Percentiles rank a stretch among this genome's conserved stretches.
Evolutionary conservation across 2,113 vertebrate genomes (phyloP).

Genomic region (Megaptera novaeangliae): DNA sequence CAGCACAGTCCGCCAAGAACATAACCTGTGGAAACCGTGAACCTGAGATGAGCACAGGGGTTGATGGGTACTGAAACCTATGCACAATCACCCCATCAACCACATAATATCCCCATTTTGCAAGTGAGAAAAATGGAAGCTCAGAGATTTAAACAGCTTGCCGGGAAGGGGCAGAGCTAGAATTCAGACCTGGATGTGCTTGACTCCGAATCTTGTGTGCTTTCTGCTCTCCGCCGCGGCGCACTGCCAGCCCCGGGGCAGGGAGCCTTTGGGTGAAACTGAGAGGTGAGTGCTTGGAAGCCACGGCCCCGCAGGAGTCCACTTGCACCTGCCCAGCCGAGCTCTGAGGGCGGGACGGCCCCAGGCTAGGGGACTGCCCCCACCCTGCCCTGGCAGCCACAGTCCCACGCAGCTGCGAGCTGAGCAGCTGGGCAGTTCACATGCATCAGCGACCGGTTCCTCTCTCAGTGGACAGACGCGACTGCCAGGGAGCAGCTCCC

Average conservation of each 20-base stretch:
- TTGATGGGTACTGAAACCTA: not conserved
- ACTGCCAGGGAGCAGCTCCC: not conserved
- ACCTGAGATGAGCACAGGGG: not conserved
- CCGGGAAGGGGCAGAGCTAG: not conserved
- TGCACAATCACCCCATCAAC: not conserved
- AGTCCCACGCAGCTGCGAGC: not conserved
- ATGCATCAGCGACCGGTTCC: not conserved
- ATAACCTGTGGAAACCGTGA: not conserved
- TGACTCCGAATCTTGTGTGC: not conserved
- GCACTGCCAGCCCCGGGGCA: not conserved
- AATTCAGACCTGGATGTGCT: not conserved
- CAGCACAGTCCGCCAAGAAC: not conserved
- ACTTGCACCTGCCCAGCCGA: rapidly evolving
- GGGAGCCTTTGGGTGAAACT: not conserved
- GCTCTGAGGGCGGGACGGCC: not conserved
- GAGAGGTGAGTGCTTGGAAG: not conserved
- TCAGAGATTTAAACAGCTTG: not conserved
- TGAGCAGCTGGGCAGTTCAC: not conserved
- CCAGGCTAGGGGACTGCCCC: rapidly evolving
- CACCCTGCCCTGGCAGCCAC: not conserved
- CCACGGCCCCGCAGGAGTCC: not conserved
- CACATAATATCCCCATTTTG: not conserved
- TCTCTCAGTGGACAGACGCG: not conserved
- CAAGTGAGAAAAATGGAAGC: not conserved
- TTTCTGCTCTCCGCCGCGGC: not conserved